Conservation (phyloP, 2,888 invertebrate genomes). For the Philereme transversata region DNA sequence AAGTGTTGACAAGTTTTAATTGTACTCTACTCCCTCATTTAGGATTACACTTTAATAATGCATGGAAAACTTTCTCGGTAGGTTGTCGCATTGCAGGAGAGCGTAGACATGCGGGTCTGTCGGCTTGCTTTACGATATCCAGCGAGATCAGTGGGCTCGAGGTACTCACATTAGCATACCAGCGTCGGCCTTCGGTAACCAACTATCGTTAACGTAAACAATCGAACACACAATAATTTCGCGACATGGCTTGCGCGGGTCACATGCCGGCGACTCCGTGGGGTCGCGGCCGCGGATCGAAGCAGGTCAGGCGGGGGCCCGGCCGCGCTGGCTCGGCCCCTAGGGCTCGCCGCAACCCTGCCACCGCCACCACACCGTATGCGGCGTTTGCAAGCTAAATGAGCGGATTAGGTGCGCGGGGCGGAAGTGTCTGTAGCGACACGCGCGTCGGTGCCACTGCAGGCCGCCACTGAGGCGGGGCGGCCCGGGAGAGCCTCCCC, state of each 20-base stretch:
- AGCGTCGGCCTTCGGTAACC: constrained; percentile 78
- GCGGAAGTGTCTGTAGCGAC: constrained; percentile 81
- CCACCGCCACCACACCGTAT: constrained; percentile 72
- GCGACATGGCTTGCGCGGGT: constrained; percentile 61
- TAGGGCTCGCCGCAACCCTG: constrained; percentile 68
- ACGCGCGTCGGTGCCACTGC: constrained; percentile 82
- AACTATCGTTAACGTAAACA: constrained; percentile 80
- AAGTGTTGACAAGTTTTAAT: constrained; percentile 13
- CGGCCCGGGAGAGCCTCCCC: constrained; percentile 75
- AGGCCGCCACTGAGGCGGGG: constrained; percentile 83
- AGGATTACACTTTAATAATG: constrained; percentile 31
- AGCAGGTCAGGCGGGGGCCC: constrained; percentile 66
- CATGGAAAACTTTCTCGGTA: constrained; percentile 33
- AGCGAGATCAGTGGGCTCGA: constrained; percentile 28
- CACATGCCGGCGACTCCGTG: constrained; percentile 59
- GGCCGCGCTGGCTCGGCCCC: constrained; percentile 72
- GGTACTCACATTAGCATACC: constrained; percentile 83
- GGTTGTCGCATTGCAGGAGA: constrained; percentile 78
- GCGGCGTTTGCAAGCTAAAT: constrained; percentile 78
- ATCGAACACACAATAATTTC: constrained; percentile 74
- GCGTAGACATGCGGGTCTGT: constrained; percentile 38
- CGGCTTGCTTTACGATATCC: constrained; percentile 9
- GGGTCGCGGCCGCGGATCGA: constrained; percentile 54
- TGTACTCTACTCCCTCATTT: constrained; percentile 16
- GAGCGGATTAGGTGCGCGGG: constrained; percentile 77